Conservation (phyloP, 2,888 invertebrate genomes). For the Charanyca ferruginea region DNA sequence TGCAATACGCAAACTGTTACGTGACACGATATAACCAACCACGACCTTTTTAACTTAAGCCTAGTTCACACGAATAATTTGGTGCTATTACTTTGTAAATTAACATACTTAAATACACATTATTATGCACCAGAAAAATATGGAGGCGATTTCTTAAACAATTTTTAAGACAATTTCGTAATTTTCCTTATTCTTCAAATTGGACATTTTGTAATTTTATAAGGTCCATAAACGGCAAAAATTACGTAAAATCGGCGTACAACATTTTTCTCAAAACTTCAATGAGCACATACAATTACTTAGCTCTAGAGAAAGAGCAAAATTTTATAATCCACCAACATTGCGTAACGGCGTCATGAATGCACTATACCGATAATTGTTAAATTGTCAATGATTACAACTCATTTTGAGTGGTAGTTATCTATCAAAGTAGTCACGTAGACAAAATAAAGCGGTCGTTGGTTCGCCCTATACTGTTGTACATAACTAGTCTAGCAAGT, state of each 20-base stretch:
- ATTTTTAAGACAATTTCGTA: constrained; percentile 43
- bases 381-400: constrained; percentile 56
- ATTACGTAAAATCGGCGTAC: constrained; percentile 53
- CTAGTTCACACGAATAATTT: constrained; percentile 69
- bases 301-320: constrained; percentile 47
- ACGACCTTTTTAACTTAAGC: constrained; percentile 62
- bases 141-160: constrained; percentile 39
- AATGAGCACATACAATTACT: constrained; percentile 38
- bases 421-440: constrained; percentile 46
- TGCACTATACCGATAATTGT: constrained; percentile 54
- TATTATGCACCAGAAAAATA: constrained; percentile 51
- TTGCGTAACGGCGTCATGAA: constrained; percentile 43
- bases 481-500: constrained; percentile 56
- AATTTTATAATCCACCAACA: constrained; percentile 36
- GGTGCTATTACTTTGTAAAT: constrained; percentile 61
- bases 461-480: constrained; percentile 23
- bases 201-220: constrained; percentile 39
- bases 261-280: constrained; percentile 37
- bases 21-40: constrained; percentile 61
- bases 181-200: constrained; percentile 51
- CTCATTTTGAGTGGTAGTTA: constrained; percentile 40
- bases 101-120: constrained; percentile 62
- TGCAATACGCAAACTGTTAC: constrained; percentile 66
- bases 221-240: constrained; percentile 26
- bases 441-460: constrained; percentile 31